Percentiles rank a stretch among this genome's conserved stretches.
Evolutionary conservation across 2,797 vertebrate species (phyloP).

Genomic region (Clarias fuscus): DNA sequence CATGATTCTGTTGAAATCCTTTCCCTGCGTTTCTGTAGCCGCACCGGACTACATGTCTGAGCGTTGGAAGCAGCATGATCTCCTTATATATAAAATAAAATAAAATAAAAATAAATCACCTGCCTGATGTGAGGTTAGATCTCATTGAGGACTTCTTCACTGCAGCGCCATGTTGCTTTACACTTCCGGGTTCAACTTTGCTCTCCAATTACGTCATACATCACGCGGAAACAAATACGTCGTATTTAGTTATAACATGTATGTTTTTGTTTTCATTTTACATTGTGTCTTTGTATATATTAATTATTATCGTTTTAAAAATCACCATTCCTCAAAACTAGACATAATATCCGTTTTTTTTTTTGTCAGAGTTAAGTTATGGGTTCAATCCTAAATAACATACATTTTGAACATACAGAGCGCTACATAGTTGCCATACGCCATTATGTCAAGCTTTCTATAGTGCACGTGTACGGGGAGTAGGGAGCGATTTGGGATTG

Average conservation of each 20-base stretch:
- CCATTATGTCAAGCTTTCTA: neutral
- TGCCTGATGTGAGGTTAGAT: neutral
- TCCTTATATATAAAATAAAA: neutral
- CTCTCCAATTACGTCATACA: neutral
- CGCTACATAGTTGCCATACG: neutral
- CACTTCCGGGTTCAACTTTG: neutral
- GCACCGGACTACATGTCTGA: constrained; percentile 61
- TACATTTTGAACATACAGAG: neutral
- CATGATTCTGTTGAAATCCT: constrained; percentile 60
- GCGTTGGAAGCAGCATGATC: constrained; percentile 64
- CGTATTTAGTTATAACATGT: too few relatives aligned
- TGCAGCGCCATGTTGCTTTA: constrained; percentile 13
- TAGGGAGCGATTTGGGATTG: neutral
- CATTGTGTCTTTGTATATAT: neutral
- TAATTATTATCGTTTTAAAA: neutral
- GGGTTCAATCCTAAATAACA: neutral
- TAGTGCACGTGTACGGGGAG: neutral
- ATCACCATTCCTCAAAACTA: too few relatives aligned
- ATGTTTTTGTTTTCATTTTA: neutral
- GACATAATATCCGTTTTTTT: neutral
- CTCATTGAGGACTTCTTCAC: constrained; percentile 42
- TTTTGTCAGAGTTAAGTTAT: neutral
- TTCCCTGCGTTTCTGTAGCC: constrained; percentile 61
- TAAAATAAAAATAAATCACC: neutral
- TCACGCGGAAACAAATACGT: neutral